Percentiles rank a stretch among this genome's conserved stretches.
Evolutionary conservation across 2,113 vertebrate genomes (phyloP).

Genomic region (Ptilonorhynchus violaceus): DNA sequence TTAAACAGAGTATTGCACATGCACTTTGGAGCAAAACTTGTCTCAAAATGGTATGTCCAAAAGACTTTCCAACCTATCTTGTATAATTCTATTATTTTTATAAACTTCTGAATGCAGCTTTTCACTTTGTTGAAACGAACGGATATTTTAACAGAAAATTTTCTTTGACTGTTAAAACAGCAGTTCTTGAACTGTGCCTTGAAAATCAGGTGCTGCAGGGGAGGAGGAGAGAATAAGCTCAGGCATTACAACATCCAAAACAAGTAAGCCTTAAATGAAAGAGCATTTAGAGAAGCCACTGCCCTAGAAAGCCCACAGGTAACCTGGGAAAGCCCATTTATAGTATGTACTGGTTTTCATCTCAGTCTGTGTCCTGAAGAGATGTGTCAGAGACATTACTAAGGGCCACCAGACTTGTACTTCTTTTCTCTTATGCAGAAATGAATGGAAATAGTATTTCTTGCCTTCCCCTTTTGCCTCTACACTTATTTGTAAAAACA

Average conservation of each 20-base stretch:
- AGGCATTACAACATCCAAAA: neutral
- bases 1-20: neutral
- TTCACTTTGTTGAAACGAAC: neutral
- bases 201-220: neutral
- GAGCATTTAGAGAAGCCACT: neutral
- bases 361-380: neutral
- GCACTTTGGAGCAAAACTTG: neutral
- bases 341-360: neutral
- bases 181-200: neutral
- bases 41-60: neutral
- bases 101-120: neutral
- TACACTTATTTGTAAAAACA: neutral
- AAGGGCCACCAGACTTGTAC: neutral
- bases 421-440: slow-evolving; percentile 12
- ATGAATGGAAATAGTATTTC: neutral
- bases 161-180: neutral
- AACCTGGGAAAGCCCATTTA: neutral
- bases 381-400: neutral
- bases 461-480: neutral
- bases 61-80: neutral
- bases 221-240: neutral
- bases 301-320: neutral
- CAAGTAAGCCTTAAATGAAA: neutral
- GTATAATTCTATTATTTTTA: neutral
- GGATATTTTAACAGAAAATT: neutral